Percentiles rank a stretch among this genome's conserved stretches.
Evolutionary conservation across 2,888 invertebrate genomes (phyloP).

Genomic region (Eupithecia inturbata): DNA sequence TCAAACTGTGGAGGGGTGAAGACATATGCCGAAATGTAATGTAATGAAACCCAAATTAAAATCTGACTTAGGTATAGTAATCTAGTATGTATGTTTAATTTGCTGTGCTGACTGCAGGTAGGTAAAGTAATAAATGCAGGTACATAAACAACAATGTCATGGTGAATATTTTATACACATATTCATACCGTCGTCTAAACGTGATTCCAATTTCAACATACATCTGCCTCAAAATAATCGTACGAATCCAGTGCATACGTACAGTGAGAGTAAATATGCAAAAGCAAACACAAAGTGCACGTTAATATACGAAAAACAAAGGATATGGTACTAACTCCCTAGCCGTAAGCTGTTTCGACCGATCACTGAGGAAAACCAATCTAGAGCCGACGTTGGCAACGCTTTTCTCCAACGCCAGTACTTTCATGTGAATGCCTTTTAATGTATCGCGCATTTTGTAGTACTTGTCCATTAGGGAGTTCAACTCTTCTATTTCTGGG

Average conservation of each 20-base stretch:
- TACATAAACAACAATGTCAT: too few relatives aligned
- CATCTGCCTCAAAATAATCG: too few relatives aligned
- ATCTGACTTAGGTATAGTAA: too few relatives aligned
- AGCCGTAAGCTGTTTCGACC: constrained; percentile 66
- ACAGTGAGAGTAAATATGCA: too few relatives aligned
- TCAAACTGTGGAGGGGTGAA: background rate
- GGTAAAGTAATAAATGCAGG: too few relatives aligned
- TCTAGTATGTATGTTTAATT: too few relatives aligned
- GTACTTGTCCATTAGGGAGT: constrained; percentile 62
- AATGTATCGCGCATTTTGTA: constrained; percentile 66
- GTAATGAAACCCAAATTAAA: background rate
- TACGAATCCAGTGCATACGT: too few relatives aligned
- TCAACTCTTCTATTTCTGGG: constrained; percentile 73
- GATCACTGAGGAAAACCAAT: constrained; percentile 62
- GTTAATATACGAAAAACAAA: background rate
- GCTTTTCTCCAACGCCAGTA: constrained; percentile 56
- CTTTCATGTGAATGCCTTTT: constrained; percentile 52
- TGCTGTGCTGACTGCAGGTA: too few relatives aligned
- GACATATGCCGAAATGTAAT: background rate
- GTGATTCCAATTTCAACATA: too few relatives aligned
- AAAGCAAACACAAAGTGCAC: background rate
- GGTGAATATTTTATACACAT: too few relatives aligned
- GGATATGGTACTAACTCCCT: constrained; percentile 61
- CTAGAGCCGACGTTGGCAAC: constrained; percentile 62
- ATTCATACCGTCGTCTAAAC: too few relatives aligned